phyloP scores from a whole-genome alignment of 2,888 invertebrate species.

The Patella caerulea region DNA sequence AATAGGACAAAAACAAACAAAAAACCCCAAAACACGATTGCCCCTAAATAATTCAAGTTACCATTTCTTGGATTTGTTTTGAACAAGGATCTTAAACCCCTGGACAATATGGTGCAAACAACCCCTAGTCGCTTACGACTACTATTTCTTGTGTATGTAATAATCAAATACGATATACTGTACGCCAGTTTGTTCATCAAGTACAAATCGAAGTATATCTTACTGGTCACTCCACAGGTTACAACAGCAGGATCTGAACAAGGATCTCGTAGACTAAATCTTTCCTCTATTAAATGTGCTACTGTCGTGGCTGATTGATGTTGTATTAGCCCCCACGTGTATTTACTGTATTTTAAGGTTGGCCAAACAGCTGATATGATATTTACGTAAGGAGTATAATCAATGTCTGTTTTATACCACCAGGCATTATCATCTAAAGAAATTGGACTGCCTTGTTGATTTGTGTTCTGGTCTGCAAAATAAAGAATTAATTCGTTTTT shows the following conservation, averaged over 20 bases:
- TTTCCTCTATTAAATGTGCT: background rate
- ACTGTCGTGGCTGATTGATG: slow-evolving; percentile 1
- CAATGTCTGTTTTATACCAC: slow-evolving; percentile 25
- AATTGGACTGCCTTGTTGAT: slow-evolving; percentile 17
- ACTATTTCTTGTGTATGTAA: too few species aligned
- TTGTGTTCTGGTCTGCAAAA: background rate
- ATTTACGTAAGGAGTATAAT: slow-evolving; percentile 38
- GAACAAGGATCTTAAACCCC: too few species aligned
- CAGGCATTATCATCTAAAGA: slow-evolving; percentile 26
- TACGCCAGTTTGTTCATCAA: too few species aligned
- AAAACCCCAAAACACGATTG: too few species aligned
- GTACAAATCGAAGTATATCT: background rate
- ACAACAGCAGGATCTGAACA: slow-evolving; percentile 5
- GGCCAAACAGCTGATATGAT: slow-evolving; percentile 39
- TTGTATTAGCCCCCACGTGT: slow-evolving; percentile 32
- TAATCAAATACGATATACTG: too few species aligned
- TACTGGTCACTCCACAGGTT: slow-evolving; percentile 22
- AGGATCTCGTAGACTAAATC: slow-evolving; percentile 8
- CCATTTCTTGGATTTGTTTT: too few species aligned
- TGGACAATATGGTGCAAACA: too few species aligned
- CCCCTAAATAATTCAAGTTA: too few species aligned
- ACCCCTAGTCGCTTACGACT: too few species aligned
- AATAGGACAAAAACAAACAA: too few species aligned
- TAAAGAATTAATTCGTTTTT: too few species aligned
- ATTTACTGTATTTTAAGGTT: slow-evolving; percentile 25